Evolutionary conservation across 1,140 invertebrate genomes (phyloP).

Genomic region (Nylanderia fulva): DNA sequence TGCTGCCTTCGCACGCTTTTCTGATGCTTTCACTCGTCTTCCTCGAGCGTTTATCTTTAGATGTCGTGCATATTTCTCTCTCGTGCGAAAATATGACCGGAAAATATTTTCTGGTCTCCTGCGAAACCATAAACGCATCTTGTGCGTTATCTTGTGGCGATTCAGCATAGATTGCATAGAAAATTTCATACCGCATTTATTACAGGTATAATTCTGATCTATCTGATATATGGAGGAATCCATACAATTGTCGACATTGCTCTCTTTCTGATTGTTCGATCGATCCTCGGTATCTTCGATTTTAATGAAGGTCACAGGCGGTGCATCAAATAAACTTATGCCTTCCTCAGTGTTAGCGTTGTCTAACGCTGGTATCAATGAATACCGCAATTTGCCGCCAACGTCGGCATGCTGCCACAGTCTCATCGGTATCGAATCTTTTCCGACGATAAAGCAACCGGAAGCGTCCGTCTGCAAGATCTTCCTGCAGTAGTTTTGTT

Average conservation of each 20-base stretch:
- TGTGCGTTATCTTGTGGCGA: slow-evolving; percentile 75
- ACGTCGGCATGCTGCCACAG: slow-evolving; percentile 58
- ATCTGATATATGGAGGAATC: background rate
- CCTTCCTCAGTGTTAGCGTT: slow-evolving; percentile 4
- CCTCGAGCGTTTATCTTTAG: background rate
- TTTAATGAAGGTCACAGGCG: background rate
- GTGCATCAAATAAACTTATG: background rate
- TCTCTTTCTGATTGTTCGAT: background rate
- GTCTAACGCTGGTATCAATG: slow-evolving; percentile 34
- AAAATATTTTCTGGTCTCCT: too few species aligned
- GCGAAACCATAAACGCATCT: slow-evolving; percentile 19
- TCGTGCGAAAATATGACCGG: too few species aligned
- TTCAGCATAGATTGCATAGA: slow-evolving; percentile 76
- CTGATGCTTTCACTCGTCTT: background rate
- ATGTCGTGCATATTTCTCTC: background rate
- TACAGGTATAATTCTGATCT: slow-evolving; percentile 66
- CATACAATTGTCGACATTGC: background rate
- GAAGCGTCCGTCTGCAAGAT: slow-evolving; percentile 53
- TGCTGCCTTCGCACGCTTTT: background rate
- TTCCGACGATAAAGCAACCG: slow-evolving; percentile 58
- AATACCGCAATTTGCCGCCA: slow-evolving; percentile 57
- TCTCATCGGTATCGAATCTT: slow-evolving; percentile 58
- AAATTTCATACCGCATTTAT: slow-evolving; percentile 79
- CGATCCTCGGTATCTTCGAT: slow-evolving; percentile 11
- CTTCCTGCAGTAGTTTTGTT: slow-evolving; percentile 22